These are phyloP conservation scores for Drosophila paracracens DNA, from an alignment of 2,888 invertebrate species.

Conservation along the genomic window DNA sequence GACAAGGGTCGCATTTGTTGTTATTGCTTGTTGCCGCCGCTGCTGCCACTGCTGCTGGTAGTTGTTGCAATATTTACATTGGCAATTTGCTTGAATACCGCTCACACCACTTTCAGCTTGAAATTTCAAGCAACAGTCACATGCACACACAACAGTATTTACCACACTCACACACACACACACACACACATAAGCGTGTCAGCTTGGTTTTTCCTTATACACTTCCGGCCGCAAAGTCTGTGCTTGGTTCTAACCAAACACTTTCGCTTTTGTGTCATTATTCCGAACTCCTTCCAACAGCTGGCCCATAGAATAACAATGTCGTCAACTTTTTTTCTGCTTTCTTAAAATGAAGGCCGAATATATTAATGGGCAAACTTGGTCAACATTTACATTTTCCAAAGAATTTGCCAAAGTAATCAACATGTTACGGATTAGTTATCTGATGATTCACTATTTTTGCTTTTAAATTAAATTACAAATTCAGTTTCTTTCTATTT, in stretches of 20 bases:
- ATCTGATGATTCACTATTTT: background rate
- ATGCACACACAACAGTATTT: constrained; percentile 11
- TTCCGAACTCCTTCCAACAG: constrained; percentile 12
- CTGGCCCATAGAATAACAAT: constrained; percentile 15
- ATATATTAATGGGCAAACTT: background rate
- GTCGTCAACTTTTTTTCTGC: constrained; percentile 8
- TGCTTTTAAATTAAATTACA: background rate
- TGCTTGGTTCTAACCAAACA: constrained; percentile 46
- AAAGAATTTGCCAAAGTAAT: background rate
- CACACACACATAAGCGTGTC: constrained; percentile 9
- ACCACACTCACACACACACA: constrained; percentile 9
- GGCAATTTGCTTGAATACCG: constrained; percentile 72
- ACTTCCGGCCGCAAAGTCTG: constrained; percentile 61
- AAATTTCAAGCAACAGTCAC: constrained; percentile 29
- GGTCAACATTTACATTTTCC: background rate
- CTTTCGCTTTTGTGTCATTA: constrained; percentile 42
- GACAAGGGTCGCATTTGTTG: constrained; percentile 67
- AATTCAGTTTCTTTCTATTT: background rate
- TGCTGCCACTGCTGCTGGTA: constrained; percentile 15
- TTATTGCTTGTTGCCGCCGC: constrained; percentile 54
- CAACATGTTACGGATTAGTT: background rate
- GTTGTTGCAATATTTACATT: constrained; percentile 74
- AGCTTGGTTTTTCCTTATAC: constrained; percentile 40
- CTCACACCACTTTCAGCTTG: constrained; percentile 37
- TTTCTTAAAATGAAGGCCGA: background rate